Conservation (phyloP, 2,888 invertebrate species). For the Caenorhabditis plicata region DNA sequence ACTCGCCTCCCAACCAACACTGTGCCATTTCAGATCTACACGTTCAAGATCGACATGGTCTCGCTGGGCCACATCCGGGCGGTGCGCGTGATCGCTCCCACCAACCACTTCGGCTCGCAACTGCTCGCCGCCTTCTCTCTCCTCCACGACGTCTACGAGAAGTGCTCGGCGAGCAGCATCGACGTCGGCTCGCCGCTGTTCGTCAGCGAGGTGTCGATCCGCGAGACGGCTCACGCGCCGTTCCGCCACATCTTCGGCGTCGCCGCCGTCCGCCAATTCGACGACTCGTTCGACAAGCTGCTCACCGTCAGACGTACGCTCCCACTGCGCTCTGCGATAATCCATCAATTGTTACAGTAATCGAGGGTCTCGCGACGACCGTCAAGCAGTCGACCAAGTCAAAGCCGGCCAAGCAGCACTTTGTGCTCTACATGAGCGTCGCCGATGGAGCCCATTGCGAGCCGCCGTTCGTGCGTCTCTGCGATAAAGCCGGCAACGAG, state of each 20-base stretch:
- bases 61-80: constrained; percentile 31
- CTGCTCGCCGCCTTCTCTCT: constrained; percentile 1
- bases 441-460: not conserved
- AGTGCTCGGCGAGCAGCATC: constrained; percentile 1
- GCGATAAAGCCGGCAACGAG: not conserved
- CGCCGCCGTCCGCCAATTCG: not conserved
- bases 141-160: not conserved
- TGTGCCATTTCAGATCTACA: constrained; percentile 38
- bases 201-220: constrained; percentile 27
- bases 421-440: constrained; percentile 1
- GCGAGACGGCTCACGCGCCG: constrained; percentile 55
- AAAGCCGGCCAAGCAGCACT: not conserved
- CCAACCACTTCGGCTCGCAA: constrained; percentile 1
- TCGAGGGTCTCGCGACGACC: constrained; percentile 50
- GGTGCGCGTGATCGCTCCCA: constrained; percentile 23
- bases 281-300: not conserved
- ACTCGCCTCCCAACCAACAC: no score
- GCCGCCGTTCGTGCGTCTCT: not conserved
- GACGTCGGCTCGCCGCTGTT: constrained; percentile 31
- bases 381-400: constrained; percentile 27
- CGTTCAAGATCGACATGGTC: constrained; percentile 59
- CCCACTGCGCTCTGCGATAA: not conserved
- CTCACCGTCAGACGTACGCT: constrained; percentile 2
- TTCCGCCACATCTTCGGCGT: constrained; percentile 33
- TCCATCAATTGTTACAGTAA: constrained; percentile 9